These are phyloP conservation scores for Dione vanillae DNA, from an alignment of 2,888 invertebrate genomes.

Conservation along the genomic window DNA sequence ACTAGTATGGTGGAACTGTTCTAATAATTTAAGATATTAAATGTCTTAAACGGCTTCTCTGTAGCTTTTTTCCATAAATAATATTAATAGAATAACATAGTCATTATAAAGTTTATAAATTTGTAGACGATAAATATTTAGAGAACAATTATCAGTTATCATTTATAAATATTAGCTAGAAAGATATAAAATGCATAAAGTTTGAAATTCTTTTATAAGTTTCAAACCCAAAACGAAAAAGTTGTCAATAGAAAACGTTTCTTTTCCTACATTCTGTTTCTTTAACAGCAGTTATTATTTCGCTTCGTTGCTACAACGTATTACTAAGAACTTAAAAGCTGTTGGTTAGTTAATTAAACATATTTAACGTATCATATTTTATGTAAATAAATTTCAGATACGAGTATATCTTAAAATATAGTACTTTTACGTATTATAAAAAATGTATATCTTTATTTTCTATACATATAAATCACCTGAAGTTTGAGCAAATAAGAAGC, in stretches of 20 bases:
- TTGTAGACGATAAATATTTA: background rate
- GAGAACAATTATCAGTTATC: background rate
- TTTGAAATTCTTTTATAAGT: background rate
- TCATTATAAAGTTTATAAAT: background rate
- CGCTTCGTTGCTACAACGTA: background rate
- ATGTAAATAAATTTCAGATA: too few species aligned
- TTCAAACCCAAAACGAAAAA: background rate
- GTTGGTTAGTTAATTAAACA: background rate
- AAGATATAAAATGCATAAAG: background rate
- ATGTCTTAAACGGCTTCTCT: too few species aligned
- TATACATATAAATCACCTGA: background rate
- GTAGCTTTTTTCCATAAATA: too few species aligned
- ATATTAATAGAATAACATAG: background rate
- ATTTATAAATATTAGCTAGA: background rate
- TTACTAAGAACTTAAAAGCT: background rate
- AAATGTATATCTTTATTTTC: background rate
- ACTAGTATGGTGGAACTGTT: too few species aligned
- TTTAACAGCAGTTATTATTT: background rate
- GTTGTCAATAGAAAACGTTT: slow-evolving; percentile 9
- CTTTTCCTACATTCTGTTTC: background rate
- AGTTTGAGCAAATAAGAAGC: slow-evolving; percentile 25
- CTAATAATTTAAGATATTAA: too few species aligned
- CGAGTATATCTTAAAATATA: too few species aligned
- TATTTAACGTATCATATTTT: background rate
- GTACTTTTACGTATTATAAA: background rate